Conservation (phyloP, 1,140 invertebrate species). For the Pantala flavescens region DNA sequence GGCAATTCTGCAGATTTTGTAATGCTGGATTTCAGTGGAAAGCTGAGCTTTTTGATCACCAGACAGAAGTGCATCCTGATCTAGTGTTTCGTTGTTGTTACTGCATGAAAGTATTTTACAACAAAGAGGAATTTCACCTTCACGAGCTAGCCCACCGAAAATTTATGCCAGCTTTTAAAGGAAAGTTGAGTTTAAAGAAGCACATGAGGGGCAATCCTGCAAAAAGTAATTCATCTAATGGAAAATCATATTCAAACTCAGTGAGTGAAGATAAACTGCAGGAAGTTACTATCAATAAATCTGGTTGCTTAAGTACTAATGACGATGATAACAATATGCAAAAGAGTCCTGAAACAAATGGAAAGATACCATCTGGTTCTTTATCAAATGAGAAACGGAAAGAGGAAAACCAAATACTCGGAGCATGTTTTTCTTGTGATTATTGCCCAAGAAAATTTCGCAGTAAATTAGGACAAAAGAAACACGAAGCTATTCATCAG, state of each 20-base stretch:
- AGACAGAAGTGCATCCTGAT: background rate
- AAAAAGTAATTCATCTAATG: background rate
- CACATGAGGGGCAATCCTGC: background rate
- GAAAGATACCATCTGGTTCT: background rate
- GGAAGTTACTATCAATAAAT: background rate
- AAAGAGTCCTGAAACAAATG: background rate
- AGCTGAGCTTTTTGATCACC: background rate
- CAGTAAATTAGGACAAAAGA: background rate
- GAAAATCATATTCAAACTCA: too few relatives aligned
- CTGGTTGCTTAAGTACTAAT: background rate
- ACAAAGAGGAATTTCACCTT: background rate
- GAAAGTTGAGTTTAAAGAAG: background rate
- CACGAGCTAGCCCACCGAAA: background rate
- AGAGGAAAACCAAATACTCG: background rate
- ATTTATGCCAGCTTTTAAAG: background rate
- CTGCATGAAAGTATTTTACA: background rate
- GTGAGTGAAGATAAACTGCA: background rate
- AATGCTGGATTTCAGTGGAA: background rate
- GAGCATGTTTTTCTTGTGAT: background rate
- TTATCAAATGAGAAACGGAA: background rate
- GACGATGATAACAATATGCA: background rate
- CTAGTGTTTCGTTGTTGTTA: background rate
- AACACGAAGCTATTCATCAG: background rate
- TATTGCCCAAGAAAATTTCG: background rate
- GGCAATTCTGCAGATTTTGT: background rate